phyloP scores from a whole-genome alignment of 2,113 vertebrate genomes.

The Alligator mississippiensis region DNA sequence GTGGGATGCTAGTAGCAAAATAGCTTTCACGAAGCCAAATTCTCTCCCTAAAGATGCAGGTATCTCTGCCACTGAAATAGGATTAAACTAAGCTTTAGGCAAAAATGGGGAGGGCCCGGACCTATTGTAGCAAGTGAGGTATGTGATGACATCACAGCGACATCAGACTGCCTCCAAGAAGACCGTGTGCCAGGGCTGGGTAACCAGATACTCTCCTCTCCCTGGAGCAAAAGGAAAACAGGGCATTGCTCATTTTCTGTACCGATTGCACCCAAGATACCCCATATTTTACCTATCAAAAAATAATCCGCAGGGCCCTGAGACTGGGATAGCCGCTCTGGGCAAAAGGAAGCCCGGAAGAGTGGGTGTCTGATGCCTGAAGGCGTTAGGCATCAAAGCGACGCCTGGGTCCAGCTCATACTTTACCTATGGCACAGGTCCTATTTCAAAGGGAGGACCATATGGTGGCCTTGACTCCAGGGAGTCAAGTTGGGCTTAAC shows the following conservation, averaged over 20 bases:
- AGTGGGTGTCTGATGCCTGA: background rate
- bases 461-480: conserved; percentile 42
- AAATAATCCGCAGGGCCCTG: background rate
- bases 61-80: conserved; percentile 31
- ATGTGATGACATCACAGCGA: no score
- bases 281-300: background rate
- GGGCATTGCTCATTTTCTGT: no score
- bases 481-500: background rate
- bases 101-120: no score
- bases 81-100: no score
- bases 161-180: background rate
- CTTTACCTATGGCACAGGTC: background rate
- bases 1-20: no score
- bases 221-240: background rate
- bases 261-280: no score
- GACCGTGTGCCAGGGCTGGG: background rate
- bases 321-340: background rate
- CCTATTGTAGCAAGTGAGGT: no score
- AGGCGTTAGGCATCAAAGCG: background rate
- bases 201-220: background rate
- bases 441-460: background rate
- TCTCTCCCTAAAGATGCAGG: conserved; percentile 55
- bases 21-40: conserved; percentile 10
- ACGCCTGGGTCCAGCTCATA: conserved; percentile 4
- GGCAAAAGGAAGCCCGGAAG: background rate